Evolutionary conservation across 2,113 vertebrate species (phyloP), one percentile per base, ranked within the genome.

Genomic region (Corynorhinus townsendii): DNA sequence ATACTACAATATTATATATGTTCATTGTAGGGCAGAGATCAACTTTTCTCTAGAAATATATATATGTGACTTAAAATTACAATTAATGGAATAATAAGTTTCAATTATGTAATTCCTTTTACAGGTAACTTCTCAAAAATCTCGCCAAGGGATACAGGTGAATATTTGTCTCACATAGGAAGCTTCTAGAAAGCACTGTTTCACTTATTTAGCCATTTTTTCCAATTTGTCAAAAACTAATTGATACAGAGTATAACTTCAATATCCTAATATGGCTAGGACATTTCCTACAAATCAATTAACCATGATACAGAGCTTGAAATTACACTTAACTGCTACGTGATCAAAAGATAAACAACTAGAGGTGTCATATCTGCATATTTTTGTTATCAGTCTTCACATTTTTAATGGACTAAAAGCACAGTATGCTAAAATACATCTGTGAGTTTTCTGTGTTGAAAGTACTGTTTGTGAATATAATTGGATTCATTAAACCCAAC

Each of bases 401-500:
- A 75, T 69, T 86, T 35, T 79, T 92, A 94, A 84, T 64, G 40
- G 40, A 72, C 47, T 79, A 54, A 96, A 96, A 89, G 52, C 82
- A 95, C 22, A 95, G 88, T 59, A 79, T 52, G 81, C 94, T 71
- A 47, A 26, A 84, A 77, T 84, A 91, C 62, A 90, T 95, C 62
- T n/a, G 33, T 79, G 83, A 24, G 93, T 92, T 89, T 69, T 83
- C 35, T 91, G 38, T 95, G 90, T 76, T 89, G 38, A 94, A 98
- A 89, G 91, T 96, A 95, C 43, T 96, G 76, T 91, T 97, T 96
- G 95, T 92, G 93, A 97, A 69, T 93, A 19, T 96, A 97, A 97
- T 69, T 96, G 79, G 95, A 92, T 97, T 98, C 96, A 92, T 47
- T 95, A 95, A 97, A 97, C 68, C 69, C 94, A 95, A 97, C 90